Conservation (phyloP, 2,888 invertebrate genomes). For the Ligdia adustata region DNA sequence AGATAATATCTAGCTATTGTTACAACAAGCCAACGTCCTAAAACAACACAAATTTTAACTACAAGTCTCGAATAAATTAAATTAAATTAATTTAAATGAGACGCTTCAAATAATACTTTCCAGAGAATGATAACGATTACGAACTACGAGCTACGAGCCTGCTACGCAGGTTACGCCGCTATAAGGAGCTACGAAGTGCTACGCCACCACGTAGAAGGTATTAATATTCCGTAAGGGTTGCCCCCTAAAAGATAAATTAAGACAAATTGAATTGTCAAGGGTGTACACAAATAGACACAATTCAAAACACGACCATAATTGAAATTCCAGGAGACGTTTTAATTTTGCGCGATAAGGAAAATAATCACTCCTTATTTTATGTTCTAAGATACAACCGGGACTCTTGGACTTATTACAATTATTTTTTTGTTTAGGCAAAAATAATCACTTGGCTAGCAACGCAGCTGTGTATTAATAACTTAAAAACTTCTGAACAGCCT, state of each 20-base stretch:
- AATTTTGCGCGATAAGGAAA: conserved; percentile 29
- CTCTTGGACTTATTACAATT: conserved; percentile 4
- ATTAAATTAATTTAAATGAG: conserved; percentile 15
- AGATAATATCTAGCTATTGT: not conserved
- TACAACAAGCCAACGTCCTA: conserved; percentile 6
- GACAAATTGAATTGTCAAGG: conserved; percentile 40
- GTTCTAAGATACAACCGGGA: conserved; percentile 4
- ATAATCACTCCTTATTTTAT: conserved; percentile 26
- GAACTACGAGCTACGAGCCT: conserved; percentile 14
- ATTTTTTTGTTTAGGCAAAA: conserved; percentile 2
- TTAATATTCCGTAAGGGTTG: conserved; percentile 36
- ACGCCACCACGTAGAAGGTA: conserved; percentile 24
- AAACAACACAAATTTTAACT: conserved; percentile 11
- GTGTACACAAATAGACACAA: conserved; percentile 36
- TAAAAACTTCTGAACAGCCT: no score
- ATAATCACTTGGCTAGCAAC: not conserved
- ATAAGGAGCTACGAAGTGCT: conserved; percentile 18
- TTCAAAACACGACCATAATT: conserved; percentile 36
- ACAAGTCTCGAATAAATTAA: conserved; percentile 5
- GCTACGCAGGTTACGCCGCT: conserved; percentile 16
- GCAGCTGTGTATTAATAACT: no score
- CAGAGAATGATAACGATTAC: conserved; percentile 10
- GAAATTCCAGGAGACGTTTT: conserved; percentile 35
- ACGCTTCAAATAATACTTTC: conserved; percentile 10
- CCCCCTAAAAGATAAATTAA: conserved; percentile 36